phyloP scores from a whole-genome alignment of 2,113 vertebrate genomes.

The Nesospiza acunhae region DNA sequence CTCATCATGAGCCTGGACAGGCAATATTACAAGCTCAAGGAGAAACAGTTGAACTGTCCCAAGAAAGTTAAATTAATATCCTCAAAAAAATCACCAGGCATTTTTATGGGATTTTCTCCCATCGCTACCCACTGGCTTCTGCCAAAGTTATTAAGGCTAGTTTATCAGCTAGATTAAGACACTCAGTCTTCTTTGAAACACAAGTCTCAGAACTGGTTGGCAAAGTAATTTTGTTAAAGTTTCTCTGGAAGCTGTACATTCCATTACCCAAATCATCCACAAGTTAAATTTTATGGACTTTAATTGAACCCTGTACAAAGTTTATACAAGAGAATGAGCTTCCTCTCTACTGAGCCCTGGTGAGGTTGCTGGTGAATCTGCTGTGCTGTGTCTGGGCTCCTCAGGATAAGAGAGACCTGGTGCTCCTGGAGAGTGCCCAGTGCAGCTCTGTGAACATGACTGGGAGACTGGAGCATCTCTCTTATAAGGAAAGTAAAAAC shows the following conservation, averaged over 20 bases:
- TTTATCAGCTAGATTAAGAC: not conserved
- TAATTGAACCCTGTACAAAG: not conserved
- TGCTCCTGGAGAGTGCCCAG: not conserved
- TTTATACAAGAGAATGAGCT: not conserved
- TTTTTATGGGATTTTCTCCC: not conserved
- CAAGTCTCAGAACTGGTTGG: not conserved
- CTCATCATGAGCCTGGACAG: not conserved
- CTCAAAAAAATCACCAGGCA: not conserved
- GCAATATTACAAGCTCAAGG: not conserved
- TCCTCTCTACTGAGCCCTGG: not conserved
- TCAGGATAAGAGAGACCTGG: not conserved
- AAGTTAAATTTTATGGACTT: not conserved
- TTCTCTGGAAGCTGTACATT: not conserved
- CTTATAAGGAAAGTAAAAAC: not conserved
- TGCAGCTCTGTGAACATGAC: too few species aligned
- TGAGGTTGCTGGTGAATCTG: not conserved
- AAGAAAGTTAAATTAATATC: slow-evolving; percentile 22
- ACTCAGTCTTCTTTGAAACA: not conserved
- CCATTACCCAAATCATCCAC: not conserved
- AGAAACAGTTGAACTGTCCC: slow-evolving; percentile 1
- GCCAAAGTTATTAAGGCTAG: not conserved
- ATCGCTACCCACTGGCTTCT: not conserved
- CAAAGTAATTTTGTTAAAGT: not conserved
- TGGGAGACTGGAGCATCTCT: not conserved
- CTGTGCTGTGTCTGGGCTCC: not conserved